These are phyloP conservation scores for Botia kubotai DNA, from an alignment of 2,797 vertebrate genomes.

Conservation along the genomic window DNA sequence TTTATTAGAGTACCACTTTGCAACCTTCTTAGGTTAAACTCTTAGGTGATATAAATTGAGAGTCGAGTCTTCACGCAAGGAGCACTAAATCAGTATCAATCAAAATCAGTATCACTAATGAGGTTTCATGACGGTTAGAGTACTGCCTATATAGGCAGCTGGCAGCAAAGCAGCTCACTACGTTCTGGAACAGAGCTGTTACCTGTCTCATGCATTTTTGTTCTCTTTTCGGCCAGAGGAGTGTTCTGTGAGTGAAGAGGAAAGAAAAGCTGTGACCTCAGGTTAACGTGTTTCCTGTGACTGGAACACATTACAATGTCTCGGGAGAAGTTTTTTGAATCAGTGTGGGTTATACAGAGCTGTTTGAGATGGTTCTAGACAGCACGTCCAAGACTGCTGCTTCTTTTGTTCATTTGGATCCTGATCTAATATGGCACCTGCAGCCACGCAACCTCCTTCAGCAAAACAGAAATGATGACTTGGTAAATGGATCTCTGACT, in stretches of 20 bases:
- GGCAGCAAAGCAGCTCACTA: neutral
- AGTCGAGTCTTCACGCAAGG: neutral
- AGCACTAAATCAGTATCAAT: neutral
- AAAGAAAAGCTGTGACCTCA: constrained; percentile 36
- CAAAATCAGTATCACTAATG: neutral
- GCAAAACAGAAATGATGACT: constrained; percentile 79
- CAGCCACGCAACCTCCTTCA: constrained; percentile 78
- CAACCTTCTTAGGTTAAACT: neutral
- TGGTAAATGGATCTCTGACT: constrained; percentile 73
- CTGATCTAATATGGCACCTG: constrained; percentile 78
- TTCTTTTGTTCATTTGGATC: constrained; percentile 76
- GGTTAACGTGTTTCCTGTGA: constrained; percentile 42
- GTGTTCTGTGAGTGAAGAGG: constrained; percentile 30
- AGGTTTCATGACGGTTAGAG: neutral
- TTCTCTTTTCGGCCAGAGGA: constrained; percentile 41
- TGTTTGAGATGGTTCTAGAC: constrained; percentile 74
- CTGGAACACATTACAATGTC: constrained; percentile 62
- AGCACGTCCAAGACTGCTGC: constrained; percentile 77
- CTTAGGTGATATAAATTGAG: neutral
- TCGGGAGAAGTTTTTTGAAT: constrained; percentile 67
- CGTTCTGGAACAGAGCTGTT: constrained; percentile 13
- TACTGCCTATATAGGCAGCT: neutral
- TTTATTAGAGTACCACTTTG: neutral
- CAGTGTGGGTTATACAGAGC: constrained; percentile 73
- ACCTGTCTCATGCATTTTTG: constrained; percentile 15